Evolutionary conservation across 2,797 vertebrate species (phyloP), one percentile per base, ranked within the genome.

Genomic region (Semotilus atromaculatus): DNA sequence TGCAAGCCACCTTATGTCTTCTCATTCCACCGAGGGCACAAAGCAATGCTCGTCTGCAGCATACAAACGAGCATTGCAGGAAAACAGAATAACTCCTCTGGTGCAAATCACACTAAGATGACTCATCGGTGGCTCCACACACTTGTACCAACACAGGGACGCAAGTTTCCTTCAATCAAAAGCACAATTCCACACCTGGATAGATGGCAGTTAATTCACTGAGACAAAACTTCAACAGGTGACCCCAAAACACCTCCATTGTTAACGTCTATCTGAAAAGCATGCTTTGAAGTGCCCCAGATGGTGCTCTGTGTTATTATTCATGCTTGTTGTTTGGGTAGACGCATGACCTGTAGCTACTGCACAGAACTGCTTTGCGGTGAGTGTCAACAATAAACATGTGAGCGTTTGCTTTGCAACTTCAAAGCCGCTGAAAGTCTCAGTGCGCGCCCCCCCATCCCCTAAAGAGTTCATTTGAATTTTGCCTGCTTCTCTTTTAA

Each of bases 301-400:
- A 94, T 95, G 94, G 93, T 88, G 91, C 89, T 86, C 88, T 88
- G 88, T 88, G 92, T 94, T 93, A 93, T 94, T 93, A 93, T 94
- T 94, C 92, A 94, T 90, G 90, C 89, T 92, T 86, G 85, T 86
- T 89, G 90, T 93, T 93, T 89, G 87, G 91, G 81, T 67, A 87
- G 91, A 90, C 91, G 91, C 91, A 89, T 93, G 94, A 94, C 94
- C 94, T 94, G 94, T 94, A 94, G 94, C 94, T 94, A 94, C 94
- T 89, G 88, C 81, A 88, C 90, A 90, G 89, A 93, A 91, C 92
- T 86, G 90, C 90, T 88, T 88, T 91, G 89, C 90, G 89, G 90
- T 92, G 90, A 91, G 92, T 92, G 90, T 91, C 90, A 86, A 92
- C 90, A 90, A 88, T 88, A 90, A 92, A 93, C 88, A 90, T 83